A percentile compares a stretch with the other conserved stretches of the same genome.
Evolutionary conservation across 1,140 invertebrate species (phyloP).

Genomic region (Cyclargus thomasi): DNA sequence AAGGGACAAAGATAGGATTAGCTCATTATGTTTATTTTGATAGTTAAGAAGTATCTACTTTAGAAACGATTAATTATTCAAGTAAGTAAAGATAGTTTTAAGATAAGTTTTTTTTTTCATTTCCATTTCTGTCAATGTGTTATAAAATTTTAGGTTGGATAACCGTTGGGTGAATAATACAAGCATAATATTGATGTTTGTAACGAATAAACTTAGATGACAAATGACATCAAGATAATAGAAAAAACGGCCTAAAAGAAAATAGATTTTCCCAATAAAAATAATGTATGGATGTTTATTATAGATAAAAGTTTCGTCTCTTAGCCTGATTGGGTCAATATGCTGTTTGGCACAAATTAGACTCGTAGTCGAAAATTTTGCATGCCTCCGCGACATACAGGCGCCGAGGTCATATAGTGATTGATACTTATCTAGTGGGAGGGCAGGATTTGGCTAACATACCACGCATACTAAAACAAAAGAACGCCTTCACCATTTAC

Average conservation of each 20-base stretch:
- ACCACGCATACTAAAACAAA: background rate
- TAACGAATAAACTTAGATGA: background rate
- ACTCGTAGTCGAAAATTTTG: slow-evolving; percentile 2
- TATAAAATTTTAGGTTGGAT: too few relatives aligned
- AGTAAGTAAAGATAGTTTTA: too few relatives aligned
- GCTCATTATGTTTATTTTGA: too few relatives aligned
- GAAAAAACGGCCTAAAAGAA: background rate
- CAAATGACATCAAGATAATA: background rate
- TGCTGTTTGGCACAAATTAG: background rate
- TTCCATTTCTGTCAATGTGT: too few relatives aligned
- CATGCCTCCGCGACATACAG: background rate
- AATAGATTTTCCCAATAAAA: background rate
- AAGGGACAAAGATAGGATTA: too few relatives aligned
- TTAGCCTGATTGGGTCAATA: slow-evolving; percentile 5
- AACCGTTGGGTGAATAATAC: too few relatives aligned
- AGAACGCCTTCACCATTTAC: background rate
- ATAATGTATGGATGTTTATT: slow-evolving; percentile 13
- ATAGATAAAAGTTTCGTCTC: background rate
- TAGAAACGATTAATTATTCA: too few relatives aligned
- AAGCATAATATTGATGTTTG: too few relatives aligned
- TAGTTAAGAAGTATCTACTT: too few relatives aligned
- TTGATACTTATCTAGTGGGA: background rate
- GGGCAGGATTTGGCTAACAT: background rate
- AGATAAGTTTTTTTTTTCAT: too few relatives aligned
- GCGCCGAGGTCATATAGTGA: slow-evolving; percentile 8